Evolutionary conservation across 2,113 vertebrate genomes (phyloP), one percentile per base, ranked within the genome.

Genomic region (Laticauda laticaudata): DNA sequence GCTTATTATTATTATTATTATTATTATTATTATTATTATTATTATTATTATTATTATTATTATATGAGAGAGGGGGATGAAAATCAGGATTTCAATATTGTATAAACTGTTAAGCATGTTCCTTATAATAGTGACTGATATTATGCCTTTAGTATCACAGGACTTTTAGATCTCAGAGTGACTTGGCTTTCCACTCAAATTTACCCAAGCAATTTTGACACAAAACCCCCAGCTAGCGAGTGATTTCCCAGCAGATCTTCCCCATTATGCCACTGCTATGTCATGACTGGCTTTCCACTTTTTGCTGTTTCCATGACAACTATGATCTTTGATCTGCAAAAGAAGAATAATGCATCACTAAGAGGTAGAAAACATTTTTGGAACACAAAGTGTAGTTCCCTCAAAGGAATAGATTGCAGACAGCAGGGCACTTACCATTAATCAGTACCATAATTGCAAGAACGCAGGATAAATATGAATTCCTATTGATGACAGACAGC

Each of bases 271-370:
- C 94, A 91, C 92, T 94, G 87, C 93, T 96, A 90, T 95, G 92
- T 97, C 96, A 95, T 95, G 93, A 95, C 93, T 96, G 95, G 94
- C 93, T 97, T 96, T 95, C 88, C 96, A 91, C 92, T 94, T 95
- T 97, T 97, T 97, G 93, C 94, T 94, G 96, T 98, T 98, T 97
- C 97, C 96, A 96, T 98, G 96, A 94, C 95, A 97, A 97, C 97
- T 5, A 0, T 96, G 91, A 95, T 96, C 97, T 97, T 96, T 96
- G 95, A 93, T 93, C 97, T 96, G 90, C 93, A 94, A 95, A 43
- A 97, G 75, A 95, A 39, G 94, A 93, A 90, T 93, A 96, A 91
- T 95, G 86, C 93, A 96, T 92, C 95, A 94, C 94, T 93, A 91
- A 90, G 92, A 96, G 91, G 93, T 94, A 92, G 89, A 90, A 93